Percentiles rank a stretch among this genome's conserved stretches.
These are phyloP conservation scores for Aphelinus certus DNA, from an alignment of 1,140 invertebrate genomes.

Conservation along the genomic window DNA sequence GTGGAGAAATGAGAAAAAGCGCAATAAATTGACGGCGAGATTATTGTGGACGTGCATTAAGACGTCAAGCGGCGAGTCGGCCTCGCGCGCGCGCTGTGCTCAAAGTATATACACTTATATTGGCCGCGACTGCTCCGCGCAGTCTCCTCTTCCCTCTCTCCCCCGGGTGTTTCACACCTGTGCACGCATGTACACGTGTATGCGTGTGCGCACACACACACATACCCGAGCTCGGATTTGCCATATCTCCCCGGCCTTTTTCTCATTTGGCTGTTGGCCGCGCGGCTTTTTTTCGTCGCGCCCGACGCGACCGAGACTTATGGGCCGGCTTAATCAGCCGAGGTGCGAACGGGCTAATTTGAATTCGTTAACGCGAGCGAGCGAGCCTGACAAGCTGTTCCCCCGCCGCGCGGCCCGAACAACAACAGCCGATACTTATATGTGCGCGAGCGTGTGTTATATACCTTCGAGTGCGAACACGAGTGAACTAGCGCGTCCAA, in stretches of 20 bases:
- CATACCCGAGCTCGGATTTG: too few relatives aligned
- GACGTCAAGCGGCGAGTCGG: constrained; percentile 66
- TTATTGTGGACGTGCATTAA: constrained; percentile 68
- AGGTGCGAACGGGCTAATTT: constrained; percentile 60
- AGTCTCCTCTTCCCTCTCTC: constrained; percentile 16
- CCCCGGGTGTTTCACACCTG: constrained; percentile 2
- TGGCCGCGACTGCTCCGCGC: constrained; percentile 59
- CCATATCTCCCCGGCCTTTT: too few relatives aligned
- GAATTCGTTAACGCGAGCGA: constrained; percentile 55
- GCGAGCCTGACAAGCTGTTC: not conserved
- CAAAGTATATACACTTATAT: constrained; percentile 53
- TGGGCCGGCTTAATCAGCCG: constrained; percentile 54
- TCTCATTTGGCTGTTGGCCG: too few relatives aligned
- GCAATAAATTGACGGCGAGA: constrained; percentile 68
- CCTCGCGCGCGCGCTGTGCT: constrained; percentile 43
- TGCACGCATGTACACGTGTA: constrained; percentile 12
- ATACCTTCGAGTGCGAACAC: too few relatives aligned
- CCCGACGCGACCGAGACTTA: constrained; percentile 48
- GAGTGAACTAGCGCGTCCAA: too few relatives aligned
- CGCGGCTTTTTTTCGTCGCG: not conserved
- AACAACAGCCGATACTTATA: too few relatives aligned
- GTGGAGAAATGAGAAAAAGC: constrained; percentile 65
- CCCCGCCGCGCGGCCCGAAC: too few relatives aligned
- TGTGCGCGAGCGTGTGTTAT: too few relatives aligned
- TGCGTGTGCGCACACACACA: not conserved